Conservation (phyloP, 2,888 invertebrate genomes). For the Caenorhabditis zanzibari region DNA sequence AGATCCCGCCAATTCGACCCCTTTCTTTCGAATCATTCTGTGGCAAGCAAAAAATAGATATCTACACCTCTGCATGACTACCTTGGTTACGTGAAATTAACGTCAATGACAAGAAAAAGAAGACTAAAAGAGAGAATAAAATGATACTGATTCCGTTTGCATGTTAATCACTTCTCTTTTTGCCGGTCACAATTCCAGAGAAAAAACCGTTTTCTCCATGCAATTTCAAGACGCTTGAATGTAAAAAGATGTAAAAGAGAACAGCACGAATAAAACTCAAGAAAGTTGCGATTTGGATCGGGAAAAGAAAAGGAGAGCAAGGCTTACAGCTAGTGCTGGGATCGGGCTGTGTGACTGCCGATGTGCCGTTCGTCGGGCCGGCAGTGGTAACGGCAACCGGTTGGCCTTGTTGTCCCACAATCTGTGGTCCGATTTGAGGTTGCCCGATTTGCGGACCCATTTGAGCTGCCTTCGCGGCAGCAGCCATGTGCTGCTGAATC, state of each 20-base stretch:
- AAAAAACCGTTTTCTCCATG: constrained; percentile 51
- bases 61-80: constrained; percentile 53
- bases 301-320: constrained; percentile 63
- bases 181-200: constrained; percentile 47
- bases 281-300: constrained; percentile 59
- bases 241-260: constrained; percentile 59
- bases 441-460: constrained; percentile 41
- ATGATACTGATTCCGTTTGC: constrained; percentile 37
- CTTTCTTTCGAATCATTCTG: constrained; percentile 48
- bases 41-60: constrained; percentile 53
- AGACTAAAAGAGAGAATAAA: background rate
- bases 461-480: constrained; percentile 55
- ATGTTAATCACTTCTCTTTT: constrained; percentile 60
- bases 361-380: constrained; percentile 50
- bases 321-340: constrained; percentile 75
- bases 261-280: constrained; percentile 69
- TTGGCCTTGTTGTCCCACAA: constrained; percentile 55
- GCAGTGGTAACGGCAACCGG: constrained; percentile 38
- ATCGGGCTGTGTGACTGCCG: constrained; percentile 67
- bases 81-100: constrained; percentile 56
- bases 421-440: constrained; percentile 64
- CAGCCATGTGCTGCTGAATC: constrained; percentile 73
- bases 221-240: constrained; percentile 64
- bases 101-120: constrained; percentile 38
- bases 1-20: constrained; percentile 18